Evolutionary conservation across 2,797 vertebrate species (phyloP), one percentile per base, ranked within the genome.

Genomic region (Peromyscus nudipes): DNA sequence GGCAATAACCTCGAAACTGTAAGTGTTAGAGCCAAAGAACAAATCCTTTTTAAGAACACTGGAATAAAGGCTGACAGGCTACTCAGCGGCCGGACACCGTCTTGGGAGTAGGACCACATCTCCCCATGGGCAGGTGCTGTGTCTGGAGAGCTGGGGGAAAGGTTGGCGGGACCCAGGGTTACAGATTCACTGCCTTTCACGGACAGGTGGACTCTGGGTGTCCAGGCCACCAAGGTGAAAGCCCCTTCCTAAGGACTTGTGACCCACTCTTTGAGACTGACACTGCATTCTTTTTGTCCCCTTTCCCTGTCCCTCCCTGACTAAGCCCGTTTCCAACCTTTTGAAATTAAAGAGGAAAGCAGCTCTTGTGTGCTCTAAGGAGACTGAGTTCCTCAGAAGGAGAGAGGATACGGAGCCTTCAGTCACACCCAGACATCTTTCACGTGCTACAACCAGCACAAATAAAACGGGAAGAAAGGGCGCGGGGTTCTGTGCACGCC

Each of bases 331-430:
- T 97, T 97, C 93, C 85, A 94, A 52, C 92, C 73, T 92, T 90
- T 96, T 94, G 71, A 95, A 96, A 96, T 96, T 96, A 77, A 94
- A 87, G 62, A 96, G 97, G 95, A 88, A 97, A 97, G 91, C 91
- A 94, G 76, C 65, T 94, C 71, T 64, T 96, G 90, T 92, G 93
- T 91, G 81, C 21, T 94, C 85, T 62, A 89, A 89, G 93, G 76
- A 96, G 93, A 79, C 62, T 76, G 88, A 93, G 76, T 75, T 92
- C 80, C 92, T 93, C 17, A 55, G 84, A 85, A 91, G 55, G n/a
- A n/a, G 83, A 93, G 80, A 55, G 37, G 0, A 13, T 96, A 93
- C 92, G 95, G 92, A 94, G 88, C 88, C 89, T 91, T 96, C 95
- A 75, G 0, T 96, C 93, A 87, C 76, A 60, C 29, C 46, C 95